Evolutionary conservation across 2,113 vertebrate species (phyloP).

Genomic region (Zeus faber): DNA sequence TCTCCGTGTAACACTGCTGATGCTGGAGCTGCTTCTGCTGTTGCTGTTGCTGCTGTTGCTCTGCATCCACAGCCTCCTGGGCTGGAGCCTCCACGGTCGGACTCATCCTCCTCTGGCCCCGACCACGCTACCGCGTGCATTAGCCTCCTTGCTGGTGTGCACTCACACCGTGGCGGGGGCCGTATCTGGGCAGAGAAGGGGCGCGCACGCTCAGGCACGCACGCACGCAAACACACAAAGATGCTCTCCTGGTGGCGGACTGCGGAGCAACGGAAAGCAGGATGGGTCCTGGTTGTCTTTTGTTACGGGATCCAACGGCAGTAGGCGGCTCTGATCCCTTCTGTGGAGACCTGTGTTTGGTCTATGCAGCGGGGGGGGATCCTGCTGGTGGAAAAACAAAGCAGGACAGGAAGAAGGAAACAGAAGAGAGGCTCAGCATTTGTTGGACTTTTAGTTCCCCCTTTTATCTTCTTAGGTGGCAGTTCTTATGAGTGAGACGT

Average conservation of each 20-base stretch:
- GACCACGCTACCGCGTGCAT: slow-evolving; percentile 74
- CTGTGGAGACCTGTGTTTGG: neutral
- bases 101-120: slow-evolving; percentile 88
- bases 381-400: neutral
- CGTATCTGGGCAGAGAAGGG: slow-evolving; percentile 7
- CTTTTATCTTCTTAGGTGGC: slow-evolving; percentile 9
- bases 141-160: slow-evolving; percentile 67
- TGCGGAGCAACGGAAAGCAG: too few species aligned
- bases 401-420: neutral
- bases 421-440: neutral
- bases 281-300: too few species aligned
- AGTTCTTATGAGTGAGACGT: neutral
- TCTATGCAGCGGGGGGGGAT: neutral
- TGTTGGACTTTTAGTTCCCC: slow-evolving; percentile 8
- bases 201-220: slow-evolving; percentile 4
- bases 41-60: slow-evolving; percentile 73
- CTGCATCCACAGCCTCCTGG: slow-evolving; percentile 84
- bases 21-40: slow-evolving; percentile 42
- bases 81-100: slow-evolving; percentile 86
- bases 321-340: neutral
- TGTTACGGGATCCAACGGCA: neutral
- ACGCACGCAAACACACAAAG: slow-evolving; percentile 1
- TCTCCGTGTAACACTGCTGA: slow-evolving; percentile 69
- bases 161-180: slow-evolving; percentile 33
- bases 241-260: too few species aligned